A percentile compares a stretch with the other conserved stretches of the same genome.
phyloP scores from a whole-genome alignment of 2,113 vertebrate genomes.

The Sander vitreus region DNA sequence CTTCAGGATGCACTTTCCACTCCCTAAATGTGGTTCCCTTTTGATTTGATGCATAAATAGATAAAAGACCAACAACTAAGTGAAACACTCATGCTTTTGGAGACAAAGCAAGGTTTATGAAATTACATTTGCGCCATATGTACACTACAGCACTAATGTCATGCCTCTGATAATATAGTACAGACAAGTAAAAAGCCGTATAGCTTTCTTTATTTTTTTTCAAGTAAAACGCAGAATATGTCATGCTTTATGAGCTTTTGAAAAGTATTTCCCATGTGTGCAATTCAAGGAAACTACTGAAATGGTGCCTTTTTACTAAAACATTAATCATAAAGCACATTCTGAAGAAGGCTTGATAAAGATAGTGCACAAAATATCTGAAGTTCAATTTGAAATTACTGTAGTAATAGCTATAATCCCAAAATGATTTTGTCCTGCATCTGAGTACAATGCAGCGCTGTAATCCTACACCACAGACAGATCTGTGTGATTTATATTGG shows the following conservation, averaged over 20 bases:
- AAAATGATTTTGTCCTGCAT: constrained; percentile 14
- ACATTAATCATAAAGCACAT: constrained; percentile 5
- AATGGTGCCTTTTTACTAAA: constrained; percentile 6
- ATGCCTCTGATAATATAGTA: constrained; percentile 4
- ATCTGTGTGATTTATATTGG: neutral
- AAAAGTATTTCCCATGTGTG: neutral
- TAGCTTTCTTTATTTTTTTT: neutral
- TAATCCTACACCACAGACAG: neutral
- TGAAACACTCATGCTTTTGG: constrained; percentile 69
- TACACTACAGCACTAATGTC: constrained; percentile 23
- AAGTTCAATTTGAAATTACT: neutral
- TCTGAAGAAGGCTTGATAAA: constrained; percentile 2
- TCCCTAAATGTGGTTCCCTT: constrained; percentile 81
- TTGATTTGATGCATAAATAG: constrained; percentile 85
- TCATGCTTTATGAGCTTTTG: constrained; percentile 6
- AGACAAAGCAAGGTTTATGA: constrained; percentile 64
- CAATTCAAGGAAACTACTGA: neutral
- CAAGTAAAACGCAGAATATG: neutral
- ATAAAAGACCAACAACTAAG: constrained; percentile 77
- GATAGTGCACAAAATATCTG: neutral
- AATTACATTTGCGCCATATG: constrained; percentile 56
- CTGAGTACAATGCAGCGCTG: neutral
- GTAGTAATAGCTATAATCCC: neutral
- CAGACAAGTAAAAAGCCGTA: neutral
- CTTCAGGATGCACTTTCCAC: constrained; percentile 86